Conservation (phyloP, 2,888 invertebrate genomes). For the Drosophila nigritarsus region DNA sequence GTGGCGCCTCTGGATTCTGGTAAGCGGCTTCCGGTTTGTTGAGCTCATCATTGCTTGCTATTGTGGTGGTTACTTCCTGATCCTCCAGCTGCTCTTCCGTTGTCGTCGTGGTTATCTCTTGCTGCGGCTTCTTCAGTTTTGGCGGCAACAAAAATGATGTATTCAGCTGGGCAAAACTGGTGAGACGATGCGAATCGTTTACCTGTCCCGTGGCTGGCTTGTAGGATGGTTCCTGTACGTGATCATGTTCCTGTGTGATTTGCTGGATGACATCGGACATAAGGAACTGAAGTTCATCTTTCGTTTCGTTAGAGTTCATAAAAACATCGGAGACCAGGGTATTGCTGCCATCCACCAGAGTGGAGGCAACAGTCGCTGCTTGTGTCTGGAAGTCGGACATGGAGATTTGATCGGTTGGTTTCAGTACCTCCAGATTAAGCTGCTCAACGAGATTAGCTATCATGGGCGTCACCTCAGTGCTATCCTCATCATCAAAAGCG, state of each 20-base stretch:
- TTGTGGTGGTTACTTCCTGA: conserved; percentile 46
- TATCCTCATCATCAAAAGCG: conserved; percentile 35
- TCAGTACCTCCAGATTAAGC: conserved; percentile 72
- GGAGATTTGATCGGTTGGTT: conserved; percentile 76
- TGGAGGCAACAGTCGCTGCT: conserved; percentile 84
- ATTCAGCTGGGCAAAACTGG: conserved; percentile 82
- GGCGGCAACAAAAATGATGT: conserved; percentile 73
- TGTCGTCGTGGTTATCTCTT: conserved; percentile 17
- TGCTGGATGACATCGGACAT: conserved; percentile 84
- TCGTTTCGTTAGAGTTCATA: conserved; percentile 78
- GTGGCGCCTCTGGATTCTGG: conserved; percentile 23
- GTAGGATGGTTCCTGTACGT: conserved; percentile 30
- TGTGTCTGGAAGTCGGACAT: conserved; percentile 84
- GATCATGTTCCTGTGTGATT: conserved; percentile 65
- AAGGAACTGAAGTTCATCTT: conserved; percentile 82
- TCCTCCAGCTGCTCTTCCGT: conserved; percentile 12
- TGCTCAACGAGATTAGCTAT: conserved; percentile 75
- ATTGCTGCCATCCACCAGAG: conserved; percentile 80
- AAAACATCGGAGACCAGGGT: conserved; percentile 59
- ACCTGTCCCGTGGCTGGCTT: conserved; percentile 12
- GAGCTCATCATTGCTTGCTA: conserved; percentile 54
- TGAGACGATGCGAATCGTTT: conserved; percentile 73
- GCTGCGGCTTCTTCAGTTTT: conserved; percentile 6
- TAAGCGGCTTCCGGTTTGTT: conserved; percentile 49
- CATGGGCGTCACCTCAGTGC: conserved; percentile 64